Evolutionary conservation across 2,888 invertebrate genomes (phyloP), one percentile per base, ranked within the genome.

Genomic region (Mamestra brassicae): DNA sequence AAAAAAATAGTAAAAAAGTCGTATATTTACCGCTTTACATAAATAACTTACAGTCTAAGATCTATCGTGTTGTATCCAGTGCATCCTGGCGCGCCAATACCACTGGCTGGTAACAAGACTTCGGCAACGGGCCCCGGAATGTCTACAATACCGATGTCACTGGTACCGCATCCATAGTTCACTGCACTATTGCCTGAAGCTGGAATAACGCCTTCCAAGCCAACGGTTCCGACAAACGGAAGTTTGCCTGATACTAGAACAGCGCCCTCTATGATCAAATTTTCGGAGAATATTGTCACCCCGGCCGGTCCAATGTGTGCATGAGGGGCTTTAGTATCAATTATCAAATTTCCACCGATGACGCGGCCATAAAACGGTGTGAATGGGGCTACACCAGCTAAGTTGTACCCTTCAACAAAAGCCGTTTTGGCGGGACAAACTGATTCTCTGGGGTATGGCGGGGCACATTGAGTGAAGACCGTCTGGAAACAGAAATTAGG

Each of bases 201-300:
- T 15, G 90, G 91, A 5, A 92, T 62, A 0, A 85, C n/a, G 3
- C 92, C 92, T 26, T 89, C 90, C 4, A 92, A 64, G n/a, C 85
- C 85, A 15, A 92, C 90, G 1, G 92, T 86, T 42, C 91, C 89
- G 10, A 87, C 61, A 74, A 92, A 92, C 1, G 92, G 92, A 55
- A 92, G 62, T 1, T 80, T 88, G 0, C 92, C 92, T 4, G 79
- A 64, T 0, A 92, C 92, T 5, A 87, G 71, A 11, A 92, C 88
- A 11, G 79, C 72, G 3, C 92, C 92, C 42, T 89, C 89, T 34
- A 92, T 90, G 0, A 90, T 58, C 50, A 92, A 74, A 13, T 89
- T 80, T 1, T 92, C 92, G 1, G 93, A 87, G 17, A 85, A 81
- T 70, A 89, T 78, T 0, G 81, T 67, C 1, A 89, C 82, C 1